phyloP scores from a whole-genome alignment of 2,113 vertebrate genomes.

The Numenius arquata region DNA sequence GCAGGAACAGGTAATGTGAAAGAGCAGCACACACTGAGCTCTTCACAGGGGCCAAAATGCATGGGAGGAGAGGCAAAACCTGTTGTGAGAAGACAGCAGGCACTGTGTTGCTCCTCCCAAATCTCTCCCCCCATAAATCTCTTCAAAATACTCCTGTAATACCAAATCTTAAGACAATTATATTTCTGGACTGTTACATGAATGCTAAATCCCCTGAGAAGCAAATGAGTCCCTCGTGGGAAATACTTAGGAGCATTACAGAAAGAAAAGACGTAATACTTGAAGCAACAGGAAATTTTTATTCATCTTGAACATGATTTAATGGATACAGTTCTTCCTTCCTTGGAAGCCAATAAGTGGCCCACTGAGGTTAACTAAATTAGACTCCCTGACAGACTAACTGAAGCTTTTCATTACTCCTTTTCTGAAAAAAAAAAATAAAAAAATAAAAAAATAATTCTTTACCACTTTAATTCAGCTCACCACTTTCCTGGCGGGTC shows the following conservation, averaged over 20 bases:
- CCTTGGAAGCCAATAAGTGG: background rate
- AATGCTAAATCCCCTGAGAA: background rate
- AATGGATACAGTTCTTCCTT: background rate
- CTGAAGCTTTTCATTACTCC: background rate
- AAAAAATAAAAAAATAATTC: background rate
- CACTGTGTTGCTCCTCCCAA: background rate
- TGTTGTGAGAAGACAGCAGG: background rate
- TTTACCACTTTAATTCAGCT: background rate
- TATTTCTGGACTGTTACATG: background rate
- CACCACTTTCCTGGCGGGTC: background rate
- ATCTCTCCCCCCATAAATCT: background rate
- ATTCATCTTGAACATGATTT: background rate
- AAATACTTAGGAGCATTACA: background rate
- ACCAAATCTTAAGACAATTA: background rate
- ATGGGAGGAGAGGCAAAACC: background rate
- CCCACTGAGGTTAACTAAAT: background rate
- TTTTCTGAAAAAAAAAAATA: background rate
- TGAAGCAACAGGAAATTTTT: background rate
- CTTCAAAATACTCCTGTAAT: background rate
- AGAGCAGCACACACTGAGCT: background rate
- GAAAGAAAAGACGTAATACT: background rate
- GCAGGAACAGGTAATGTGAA: background rate
- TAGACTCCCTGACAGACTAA: background rate
- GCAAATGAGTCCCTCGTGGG: background rate
- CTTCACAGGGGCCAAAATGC: accelerated